Conservation (phyloP, 2,888 invertebrate species). For the Heliconius ismenius region DNA sequence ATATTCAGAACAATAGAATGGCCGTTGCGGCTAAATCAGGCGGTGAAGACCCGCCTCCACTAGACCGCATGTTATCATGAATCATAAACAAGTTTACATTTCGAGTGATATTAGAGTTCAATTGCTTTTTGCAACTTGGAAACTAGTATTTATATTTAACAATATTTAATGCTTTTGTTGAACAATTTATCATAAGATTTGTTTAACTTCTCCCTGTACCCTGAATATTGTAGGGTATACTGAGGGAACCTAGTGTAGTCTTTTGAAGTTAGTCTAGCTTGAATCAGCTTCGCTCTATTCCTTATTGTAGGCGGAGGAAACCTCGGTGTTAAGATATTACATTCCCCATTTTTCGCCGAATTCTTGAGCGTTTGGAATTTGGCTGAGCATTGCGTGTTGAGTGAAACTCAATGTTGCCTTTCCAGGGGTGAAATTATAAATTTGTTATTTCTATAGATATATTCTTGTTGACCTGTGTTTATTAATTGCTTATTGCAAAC, state of each 20-base stretch:
- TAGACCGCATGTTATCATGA: conserved; percentile 7
- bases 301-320: too few relatives aligned
- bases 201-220: too few relatives aligned
- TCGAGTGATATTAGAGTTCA: not conserved
- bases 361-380: not conserved
- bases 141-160: too few relatives aligned
- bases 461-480: too few relatives aligned
- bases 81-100: not conserved
- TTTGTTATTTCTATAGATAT: too few relatives aligned
- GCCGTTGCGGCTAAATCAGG: not conserved
- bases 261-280: too few relatives aligned
- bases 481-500: not conserved
- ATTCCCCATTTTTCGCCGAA: not conserved
- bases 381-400: not conserved
- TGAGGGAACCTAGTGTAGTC: not conserved
- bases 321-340: not conserved
- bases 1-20: not conserved
- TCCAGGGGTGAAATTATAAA: too few relatives aligned
- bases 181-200: not conserved
- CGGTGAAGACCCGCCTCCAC: conserved; percentile 8
- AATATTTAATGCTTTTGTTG: too few relatives aligned
- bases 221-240: not conserved
- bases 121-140: not conserved
- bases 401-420: not conserved
- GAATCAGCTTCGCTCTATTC: too few relatives aligned